Evolutionary conservation across 2,888 invertebrate genomes (phyloP), one percentile per base, ranked within the genome.

Genomic region (Eupithecia centaureata): DNA sequence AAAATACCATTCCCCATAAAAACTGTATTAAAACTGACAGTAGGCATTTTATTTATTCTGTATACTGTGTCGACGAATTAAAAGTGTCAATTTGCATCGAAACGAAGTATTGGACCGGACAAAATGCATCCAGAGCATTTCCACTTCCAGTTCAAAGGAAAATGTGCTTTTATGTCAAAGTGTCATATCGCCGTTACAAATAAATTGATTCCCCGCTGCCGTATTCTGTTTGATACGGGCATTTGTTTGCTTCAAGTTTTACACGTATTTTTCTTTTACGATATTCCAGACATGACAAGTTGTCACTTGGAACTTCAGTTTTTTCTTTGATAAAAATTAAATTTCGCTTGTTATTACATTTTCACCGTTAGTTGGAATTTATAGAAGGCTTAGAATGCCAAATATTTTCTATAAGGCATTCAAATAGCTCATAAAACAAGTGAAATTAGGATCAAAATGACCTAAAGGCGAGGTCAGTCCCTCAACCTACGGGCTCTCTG

Each of bases 101-200:
- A 63, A 67, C 68, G 51, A 68, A 54, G 62, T 63, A 71, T 69
- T 70, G 67, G 30, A 68, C 66, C 54, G 66, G 58, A 68, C 62
- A 64, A 72, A 72, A 70, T 72, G 72, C 70, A 71, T 63, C 68
- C 59, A 66, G 42, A 68, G 72, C 68, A 63, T 68, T 68, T 68
- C 42, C 52, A 59, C 64, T 61, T 70, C 54, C 64, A 33, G 62
- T 51, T 57, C 30, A 42, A 66, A 32, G 66, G 61, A 68, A 72
- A 64, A 64, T 52, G 35, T 63, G 61, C 61, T 60, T 64, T 67
- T 63, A 61, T 67, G 67, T 66, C 70, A 70, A 70, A 67, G 63
- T 68, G 71, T 70, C 71, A 68, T 66, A 67, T 61, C 25, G 10
- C 51, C 12, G 28, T 57, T 59, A 59, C 27, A 57, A 57, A 63